These are phyloP conservation scores for Vidua chalybeata DNA, from an alignment of 2,113 vertebrate species.

Conservation along the genomic window DNA sequence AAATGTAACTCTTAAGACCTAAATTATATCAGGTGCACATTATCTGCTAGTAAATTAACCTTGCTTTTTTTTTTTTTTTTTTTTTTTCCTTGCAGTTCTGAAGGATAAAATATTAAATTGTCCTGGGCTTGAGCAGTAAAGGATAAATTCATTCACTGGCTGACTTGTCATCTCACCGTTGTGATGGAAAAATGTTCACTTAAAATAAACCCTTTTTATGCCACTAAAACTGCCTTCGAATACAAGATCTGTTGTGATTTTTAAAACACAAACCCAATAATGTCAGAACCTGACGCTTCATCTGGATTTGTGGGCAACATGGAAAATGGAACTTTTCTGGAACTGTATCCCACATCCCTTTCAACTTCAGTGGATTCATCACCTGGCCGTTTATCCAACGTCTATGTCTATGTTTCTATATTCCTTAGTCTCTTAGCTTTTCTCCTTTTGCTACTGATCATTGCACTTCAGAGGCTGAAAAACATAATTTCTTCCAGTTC, in stretches of 20 bases:
- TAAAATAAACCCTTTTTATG: neutral
- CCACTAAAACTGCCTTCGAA: slow-evolving; percentile 23
- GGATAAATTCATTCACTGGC: neutral
- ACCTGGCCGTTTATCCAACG: slow-evolving; percentile 78
- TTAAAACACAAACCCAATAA: slow-evolving; percentile 31
- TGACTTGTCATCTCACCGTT: neutral
- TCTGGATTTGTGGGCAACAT: slow-evolving; percentile 65
- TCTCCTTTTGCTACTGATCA: slow-evolving; percentile 89
- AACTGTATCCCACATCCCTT: slow-evolving; percentile 85
- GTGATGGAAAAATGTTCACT: neutral
- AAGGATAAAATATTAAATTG: neutral
- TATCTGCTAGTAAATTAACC: neutral
- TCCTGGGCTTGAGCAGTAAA: neutral
- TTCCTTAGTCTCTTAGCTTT: slow-evolving; percentile 94
- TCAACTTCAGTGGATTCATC: slow-evolving; percentile 84
- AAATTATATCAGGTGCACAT: neutral
- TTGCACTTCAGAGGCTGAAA: slow-evolving; percentile 95
- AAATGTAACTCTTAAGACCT: neutral
- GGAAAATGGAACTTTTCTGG: slow-evolving; percentile 88
- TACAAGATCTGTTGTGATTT: neutral
- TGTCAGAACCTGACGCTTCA: slow-evolving; percentile 70
- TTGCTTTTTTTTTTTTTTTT: neutral
- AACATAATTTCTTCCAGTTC: slow-evolving; percentile 95
- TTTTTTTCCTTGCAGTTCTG: neutral
- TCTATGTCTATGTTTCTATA: slow-evolving; percentile 94